A percentile compares a stretch with the other conserved stretches of the same genome.
Conservation (phyloP, 2,797 vertebrate species). For the Lemur catta region DNA sequence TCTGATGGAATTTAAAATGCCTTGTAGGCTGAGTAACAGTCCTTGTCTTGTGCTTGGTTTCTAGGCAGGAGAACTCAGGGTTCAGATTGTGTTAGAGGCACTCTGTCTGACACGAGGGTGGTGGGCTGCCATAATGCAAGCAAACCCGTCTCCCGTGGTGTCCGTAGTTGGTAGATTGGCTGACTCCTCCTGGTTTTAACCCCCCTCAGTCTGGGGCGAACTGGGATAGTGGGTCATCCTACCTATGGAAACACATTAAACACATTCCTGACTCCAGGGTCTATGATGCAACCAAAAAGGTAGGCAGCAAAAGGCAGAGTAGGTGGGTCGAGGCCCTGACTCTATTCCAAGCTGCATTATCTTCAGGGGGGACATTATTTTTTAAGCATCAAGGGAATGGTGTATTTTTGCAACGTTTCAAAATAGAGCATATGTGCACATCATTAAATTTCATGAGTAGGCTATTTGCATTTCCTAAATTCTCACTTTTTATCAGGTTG, state of each 20-base stretch:
- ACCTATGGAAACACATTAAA: background rate
- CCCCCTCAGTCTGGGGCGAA: background rate
- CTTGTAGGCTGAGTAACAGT: background rate
- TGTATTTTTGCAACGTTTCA: slow-evolving; percentile 28
- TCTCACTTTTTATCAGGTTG: slow-evolving; percentile 66
- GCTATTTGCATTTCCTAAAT: slow-evolving; percentile 61
- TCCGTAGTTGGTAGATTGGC: background rate
- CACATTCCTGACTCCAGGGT: background rate
- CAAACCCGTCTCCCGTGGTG: background rate
- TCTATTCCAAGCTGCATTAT: background rate
- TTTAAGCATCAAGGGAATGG: background rate
- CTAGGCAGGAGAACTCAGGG: background rate
- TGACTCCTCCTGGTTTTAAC: background rate
- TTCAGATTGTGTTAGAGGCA: background rate
- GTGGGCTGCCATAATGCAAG: background rate
- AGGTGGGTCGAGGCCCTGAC: background rate
- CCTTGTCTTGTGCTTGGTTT: background rate
- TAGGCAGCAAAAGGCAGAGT: background rate
- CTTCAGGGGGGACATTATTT: background rate
- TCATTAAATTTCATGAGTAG: slow-evolving; percentile 69
- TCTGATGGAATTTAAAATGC: slow-evolving; percentile 59
- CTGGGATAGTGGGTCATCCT: background rate
- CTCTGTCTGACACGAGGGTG: background rate
- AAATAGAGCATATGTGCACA: slow-evolving; percentile 29
- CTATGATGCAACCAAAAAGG: background rate